A percentile compares a stretch with the other conserved stretches of the same genome.
phyloP scores from a whole-genome alignment of 2,113 vertebrate species.

The Bubo bubo region DNA sequence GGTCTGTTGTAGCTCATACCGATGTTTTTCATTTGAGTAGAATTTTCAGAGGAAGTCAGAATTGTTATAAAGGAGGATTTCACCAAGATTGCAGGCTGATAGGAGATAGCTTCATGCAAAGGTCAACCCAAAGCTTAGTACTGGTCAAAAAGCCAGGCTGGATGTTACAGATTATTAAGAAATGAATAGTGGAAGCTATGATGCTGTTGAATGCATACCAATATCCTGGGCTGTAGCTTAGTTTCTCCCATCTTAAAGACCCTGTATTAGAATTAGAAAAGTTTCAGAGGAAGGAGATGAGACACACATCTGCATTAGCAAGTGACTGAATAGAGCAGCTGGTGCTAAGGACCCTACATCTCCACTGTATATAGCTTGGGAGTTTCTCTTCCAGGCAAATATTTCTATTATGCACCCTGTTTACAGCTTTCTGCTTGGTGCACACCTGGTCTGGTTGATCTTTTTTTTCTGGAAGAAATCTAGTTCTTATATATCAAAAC shows the following conservation, averaged over 20 bases:
- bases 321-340: neutral
- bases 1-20: neutral
- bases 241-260: neutral
- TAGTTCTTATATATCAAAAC: neutral
- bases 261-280: neutral
- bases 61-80: neutral
- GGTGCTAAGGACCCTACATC: neutral
- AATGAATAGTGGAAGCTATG: neutral
- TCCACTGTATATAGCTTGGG: fast-evolving
- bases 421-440: neutral
- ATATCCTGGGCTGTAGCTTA: neutral
- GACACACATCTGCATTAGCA: neutral
- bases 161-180: neutral
- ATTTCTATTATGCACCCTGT: neutral
- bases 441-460: neutral
- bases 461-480: neutral
- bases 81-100: neutral
- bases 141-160: neutral
- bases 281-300: neutral
- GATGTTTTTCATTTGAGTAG: neutral
- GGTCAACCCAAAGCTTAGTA: neutral
- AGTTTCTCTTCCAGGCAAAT: neutral
- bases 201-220: neutral
- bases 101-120: neutral
- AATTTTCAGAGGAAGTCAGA: neutral